A percentile compares a stretch with the other conserved stretches of the same genome.
These are phyloP conservation scores for Cichlasoma orientale DNA, from an alignment of 2,797 vertebrate genomes.

Conservation along the genomic window DNA sequence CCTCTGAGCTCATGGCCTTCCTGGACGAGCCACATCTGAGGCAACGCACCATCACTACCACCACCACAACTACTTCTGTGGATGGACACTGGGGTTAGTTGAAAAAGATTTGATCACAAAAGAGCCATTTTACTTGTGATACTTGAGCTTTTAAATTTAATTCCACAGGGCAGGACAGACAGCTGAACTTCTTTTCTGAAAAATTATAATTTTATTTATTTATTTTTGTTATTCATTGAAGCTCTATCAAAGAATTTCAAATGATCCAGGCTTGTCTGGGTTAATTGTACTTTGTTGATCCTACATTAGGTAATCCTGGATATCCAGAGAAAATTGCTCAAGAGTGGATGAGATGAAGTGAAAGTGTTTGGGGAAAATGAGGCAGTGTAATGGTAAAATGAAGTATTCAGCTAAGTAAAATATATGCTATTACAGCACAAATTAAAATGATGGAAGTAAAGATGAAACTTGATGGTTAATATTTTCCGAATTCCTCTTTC, in stretches of 20 bases:
- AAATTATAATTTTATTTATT: background rate
- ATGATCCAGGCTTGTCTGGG: background rate
- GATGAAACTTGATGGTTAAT: no score
- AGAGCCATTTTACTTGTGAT: background rate
- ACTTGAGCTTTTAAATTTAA: background rate
- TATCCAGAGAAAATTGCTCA: background rate
- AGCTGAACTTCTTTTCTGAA: background rate
- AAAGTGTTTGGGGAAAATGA: background rate
- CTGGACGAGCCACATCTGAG: conserved; percentile 84
- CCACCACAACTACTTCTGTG: conserved; percentile 45
- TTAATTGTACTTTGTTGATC: background rate
- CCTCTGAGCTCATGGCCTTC: conserved; percentile 69
- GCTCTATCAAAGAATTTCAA: background rate
- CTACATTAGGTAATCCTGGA: background rate
- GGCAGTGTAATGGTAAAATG: accelerated
- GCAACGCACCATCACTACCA: conserved; percentile 79
- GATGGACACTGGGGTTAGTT: conserved; percentile 73
- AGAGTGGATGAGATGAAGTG: background rate
- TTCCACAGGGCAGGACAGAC: background rate
- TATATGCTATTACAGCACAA: background rate
- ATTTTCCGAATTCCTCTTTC: no score
- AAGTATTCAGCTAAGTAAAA: background rate
- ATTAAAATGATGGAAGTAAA: no score
- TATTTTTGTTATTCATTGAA: background rate
- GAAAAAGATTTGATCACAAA: background rate